Base-by-base conservation (phyloP, 2,888 invertebrate species). In the Coelinius sp. region DNA sequence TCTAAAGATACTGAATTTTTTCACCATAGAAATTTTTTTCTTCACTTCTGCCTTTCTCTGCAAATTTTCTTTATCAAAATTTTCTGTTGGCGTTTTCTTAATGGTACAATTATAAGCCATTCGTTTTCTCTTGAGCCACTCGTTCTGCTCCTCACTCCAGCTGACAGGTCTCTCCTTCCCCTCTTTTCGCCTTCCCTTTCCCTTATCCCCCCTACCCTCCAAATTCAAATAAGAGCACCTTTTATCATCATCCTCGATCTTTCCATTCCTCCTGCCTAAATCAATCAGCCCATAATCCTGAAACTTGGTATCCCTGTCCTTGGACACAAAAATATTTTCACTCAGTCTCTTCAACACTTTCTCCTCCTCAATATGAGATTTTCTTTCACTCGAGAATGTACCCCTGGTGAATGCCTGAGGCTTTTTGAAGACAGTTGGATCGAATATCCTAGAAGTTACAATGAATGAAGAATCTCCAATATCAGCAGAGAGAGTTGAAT, bases 401-500 rank as follows among this genome's bases (percentile, higher is more conserved):
- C n/a, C n/a, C n/a, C 85, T 80, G 22, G 77, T 75, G 49, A 87
- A 86, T 0, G 83, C 84, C 6, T 74, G 68, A 0, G 87, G 86
- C 66, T 82, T 85, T 67, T 82, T 84, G 67, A 86, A 83, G 6
- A 80, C 46, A 1, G 79, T 75, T 0, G 86, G 85, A 80, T 86
- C 80, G 63, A 87, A 84, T 79, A 90, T 91, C 2, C 88, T 88
- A 0, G 91, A 90, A 8, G 91, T 91, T n/a, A 90, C 85, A 12
- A 90, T 83, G 49, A 90, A 88, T 64, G 91, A 91, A 27, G 88
- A 83, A 69, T 91, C 91, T 0, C 91, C 91, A 2, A 89, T 83
- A 74, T 91, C 91, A 0, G 91, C 91, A 0, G 91, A 91, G 53
- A 91, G 83, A 0, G 91, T 91, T 76, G 91, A 91, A 81, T 91